Base-by-base conservation (phyloP, 2,888 invertebrate species). In the Corythucha ciliata region DNA sequence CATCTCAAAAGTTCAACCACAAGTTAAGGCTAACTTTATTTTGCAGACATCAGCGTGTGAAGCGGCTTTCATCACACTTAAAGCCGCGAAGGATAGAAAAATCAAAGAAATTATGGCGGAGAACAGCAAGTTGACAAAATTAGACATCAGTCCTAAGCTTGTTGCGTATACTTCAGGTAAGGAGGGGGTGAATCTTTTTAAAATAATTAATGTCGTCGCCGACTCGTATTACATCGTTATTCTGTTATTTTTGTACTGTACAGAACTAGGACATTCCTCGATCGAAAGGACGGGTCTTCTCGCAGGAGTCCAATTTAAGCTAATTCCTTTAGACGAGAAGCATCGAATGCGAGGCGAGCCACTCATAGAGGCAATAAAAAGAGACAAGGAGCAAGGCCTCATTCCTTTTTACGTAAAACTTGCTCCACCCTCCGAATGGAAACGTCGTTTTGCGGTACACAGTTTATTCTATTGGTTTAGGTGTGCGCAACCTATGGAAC, bases 401-500 rank as follows among this genome's bases (percentile, higher is more conserved):
- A 91, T 97, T 65, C 97, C 97, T 22, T 97, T 97, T 70, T 94
- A 84, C 69, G 96, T 93, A 71, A 80, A 84, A 46, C 21, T 46
- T 18, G n/a, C n/a, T n/a, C n/a, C n/a, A n/a, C n/a, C n/a, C n/a
- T n/a, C n/a, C n/a, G n/a, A n/a, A n/a, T n/a, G n/a, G n/a, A n/a
- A n/a, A n/a, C n/a, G n/a, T n/a, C n/a, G n/a, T n/a, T n/a, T n/a
- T n/a, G n/a, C n/a, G n/a, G n/a, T n/a, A n/a, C n/a, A n/a, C n/a
- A n/a, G n/a, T n/a, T n/a, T n/a, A n/a, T n/a, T 40, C 25, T 48
- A 24, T 44, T 45, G 53, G 0, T 55, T 0, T 53, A 68, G 68
- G 66, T 66, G n/a, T 75, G 87, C 2, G 82, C 80, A 1, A 91
- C 88, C 27, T 69, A 91, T 29, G 93, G 93, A 0, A 90, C 91